Base-by-base conservation (phyloP, 2,113 vertebrate genomes). In the Alexandromys fortis region DNA sequence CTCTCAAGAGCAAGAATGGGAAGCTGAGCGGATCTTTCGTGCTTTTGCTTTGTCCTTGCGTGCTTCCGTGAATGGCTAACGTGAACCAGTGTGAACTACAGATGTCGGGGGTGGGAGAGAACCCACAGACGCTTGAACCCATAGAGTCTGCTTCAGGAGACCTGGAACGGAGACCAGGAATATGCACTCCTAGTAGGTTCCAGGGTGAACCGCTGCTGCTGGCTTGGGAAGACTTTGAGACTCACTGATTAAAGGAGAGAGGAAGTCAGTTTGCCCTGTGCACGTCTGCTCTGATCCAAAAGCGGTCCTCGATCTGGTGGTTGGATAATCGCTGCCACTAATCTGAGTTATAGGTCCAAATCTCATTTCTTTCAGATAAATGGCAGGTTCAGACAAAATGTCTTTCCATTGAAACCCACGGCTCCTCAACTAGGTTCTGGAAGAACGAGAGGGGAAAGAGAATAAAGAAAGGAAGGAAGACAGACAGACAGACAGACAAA, bases 341-440 rank as follows among this genome's bases (percentile, higher is more conserved):
- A 95, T 72, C 79, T 67, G 35, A 95, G 81, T 81, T 81, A 70
- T 68, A 65, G 28, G 95, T 96, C 90, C 75, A 76, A 89, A 95
- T 94, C 75, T 96, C 87, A 72, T 45, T 87, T 91, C 79, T 94
- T 88, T 89, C 42, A 87, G 68, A 75, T 76, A 94, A 96, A 65
- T 35, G 89, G 68, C 86, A 49, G 63, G 42, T 86, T 86, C 45
- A 75, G 82, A 88, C 70, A 77, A 91, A 94, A 96, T 70, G 75
- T 86, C 35, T 90, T 89, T 92, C 72, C 76, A 70, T 55, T 89
- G 49, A 93, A 97, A 90, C 26, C 58, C 93, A 95, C 49, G n/a
- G 21, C 42, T 33, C 70, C 19, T 88, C 83, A 89, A 75, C 79
- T 26, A 6, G 61, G 52, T 77, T 89, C 45, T 86, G 11, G 76